These are phyloP conservation scores for Gryon sp. DNA, from an alignment of 1,140 invertebrate genomes.

Conservation along the genomic window DNA sequence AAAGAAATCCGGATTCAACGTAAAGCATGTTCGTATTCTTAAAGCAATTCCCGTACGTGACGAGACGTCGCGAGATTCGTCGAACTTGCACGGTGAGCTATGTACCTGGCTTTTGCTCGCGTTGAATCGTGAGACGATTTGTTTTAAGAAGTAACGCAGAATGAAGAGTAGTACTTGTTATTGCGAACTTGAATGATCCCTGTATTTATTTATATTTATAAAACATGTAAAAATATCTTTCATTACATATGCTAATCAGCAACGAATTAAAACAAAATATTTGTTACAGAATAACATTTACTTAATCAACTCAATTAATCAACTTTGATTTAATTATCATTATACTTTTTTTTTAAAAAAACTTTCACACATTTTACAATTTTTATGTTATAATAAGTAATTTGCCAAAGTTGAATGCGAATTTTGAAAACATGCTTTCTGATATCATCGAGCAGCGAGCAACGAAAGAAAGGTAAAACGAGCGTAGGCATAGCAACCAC, in stretches of 20 bases:
- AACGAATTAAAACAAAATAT: too few relatives aligned
- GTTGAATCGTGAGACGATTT: conserved; percentile 49
- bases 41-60: conserved; percentile 29
- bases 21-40: conserved; percentile 43
- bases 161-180: conserved; percentile 21
- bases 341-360: too few relatives aligned
- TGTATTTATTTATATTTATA: background rate
- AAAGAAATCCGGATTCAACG: conserved; percentile 22
- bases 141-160: conserved; percentile 30
- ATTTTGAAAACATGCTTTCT: too few relatives aligned
- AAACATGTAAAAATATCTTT: too few relatives aligned
- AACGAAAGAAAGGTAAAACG: conserved; percentile 23
- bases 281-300: too few relatives aligned
- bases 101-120: conserved; percentile 29
- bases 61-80: conserved; percentile 28
- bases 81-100: conserved; percentile 9
- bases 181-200: conserved; percentile 23
- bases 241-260: too few relatives aligned
- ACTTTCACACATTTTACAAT: too few relatives aligned
- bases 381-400: too few relatives aligned
- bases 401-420: too few relatives aligned
- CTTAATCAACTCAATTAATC: too few relatives aligned
- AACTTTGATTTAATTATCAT: too few relatives aligned
- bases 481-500: conserved; percentile 60
- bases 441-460: too few relatives aligned